A percentile compares a stretch with the other conserved stretches of the same genome.
These are phyloP conservation scores for Nemoura dubitans DNA, from an alignment of 2,888 invertebrate species.

Conservation along the genomic window DNA sequence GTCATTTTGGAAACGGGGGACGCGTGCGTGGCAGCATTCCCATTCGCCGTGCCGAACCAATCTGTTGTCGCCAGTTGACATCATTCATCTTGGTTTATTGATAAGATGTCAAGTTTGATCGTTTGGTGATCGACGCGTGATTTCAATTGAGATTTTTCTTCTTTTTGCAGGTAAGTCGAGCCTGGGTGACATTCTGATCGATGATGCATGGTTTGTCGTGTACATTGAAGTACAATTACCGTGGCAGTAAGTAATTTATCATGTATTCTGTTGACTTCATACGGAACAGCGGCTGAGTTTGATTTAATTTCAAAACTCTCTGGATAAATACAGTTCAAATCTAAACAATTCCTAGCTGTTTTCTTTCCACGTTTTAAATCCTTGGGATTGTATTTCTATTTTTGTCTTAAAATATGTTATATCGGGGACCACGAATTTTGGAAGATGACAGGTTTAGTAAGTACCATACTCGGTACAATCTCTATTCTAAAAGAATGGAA, in stretches of 20 bases:
- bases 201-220: not conserved
- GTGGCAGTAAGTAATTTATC: constrained; percentile 3
- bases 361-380: too few species aligned
- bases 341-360: too few species aligned
- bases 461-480: not conserved
- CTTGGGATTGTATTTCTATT: not conserved
- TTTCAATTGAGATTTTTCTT: not conserved
- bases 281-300: not conserved
- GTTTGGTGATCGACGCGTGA: not conserved
- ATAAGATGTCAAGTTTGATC: not conserved
- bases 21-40: not conserved
- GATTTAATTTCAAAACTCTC: too few species aligned
- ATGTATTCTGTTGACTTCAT: not conserved
- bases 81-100: not conserved
- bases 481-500: not conserved
- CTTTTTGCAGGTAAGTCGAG: not conserved
- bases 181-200: not conserved
- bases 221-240: not conserved
- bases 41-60: not conserved
- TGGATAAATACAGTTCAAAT: too few species aligned
- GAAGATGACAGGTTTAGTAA: not conserved
- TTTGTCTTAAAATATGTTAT: not conserved
- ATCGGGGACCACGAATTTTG: not conserved
- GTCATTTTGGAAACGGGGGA: not conserved
- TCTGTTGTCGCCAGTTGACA: too few species aligned